A percentile compares a stretch with the other conserved stretches of the same genome.
Conservation (phyloP, 2,113 vertebrate species). For the Hydropotes inermis region DNA sequence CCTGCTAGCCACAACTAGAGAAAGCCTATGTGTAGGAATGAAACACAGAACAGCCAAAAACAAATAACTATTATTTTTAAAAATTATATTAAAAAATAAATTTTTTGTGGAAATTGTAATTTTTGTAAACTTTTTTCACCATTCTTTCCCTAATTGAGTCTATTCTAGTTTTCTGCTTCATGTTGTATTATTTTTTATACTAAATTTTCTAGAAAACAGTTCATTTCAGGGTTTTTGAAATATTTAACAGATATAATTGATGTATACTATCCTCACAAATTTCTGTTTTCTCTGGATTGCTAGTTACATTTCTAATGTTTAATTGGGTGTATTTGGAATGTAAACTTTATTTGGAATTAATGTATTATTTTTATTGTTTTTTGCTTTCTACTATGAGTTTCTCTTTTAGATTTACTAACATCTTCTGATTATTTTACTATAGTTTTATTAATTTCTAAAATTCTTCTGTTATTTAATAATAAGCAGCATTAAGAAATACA, state of each 20-base stretch:
- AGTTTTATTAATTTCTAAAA: background rate
- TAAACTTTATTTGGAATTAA: background rate
- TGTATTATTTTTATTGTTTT: background rate
- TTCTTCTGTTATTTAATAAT: background rate
- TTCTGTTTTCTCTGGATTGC: background rate
- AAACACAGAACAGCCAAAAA: background rate
- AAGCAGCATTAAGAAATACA: background rate
- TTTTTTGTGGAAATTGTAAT: background rate
- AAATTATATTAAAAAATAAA: background rate
- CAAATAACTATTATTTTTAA: accelerated
- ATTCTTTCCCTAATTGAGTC: background rate
- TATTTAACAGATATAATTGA: background rate
- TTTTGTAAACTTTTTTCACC: background rate
- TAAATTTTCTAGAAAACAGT: background rate
- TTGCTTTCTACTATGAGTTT: background rate
- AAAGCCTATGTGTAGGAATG: background rate
- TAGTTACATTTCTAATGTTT: background rate
- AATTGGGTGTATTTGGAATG: background rate
- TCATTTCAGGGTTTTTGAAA: background rate
- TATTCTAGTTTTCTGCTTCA: background rate
- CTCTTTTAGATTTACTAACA: background rate
- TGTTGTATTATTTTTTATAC: background rate
- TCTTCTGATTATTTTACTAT: background rate
- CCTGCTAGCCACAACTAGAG: background rate
- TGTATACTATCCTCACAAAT: background rate